Conservation (phyloP, 2,888 invertebrate genomes). For the Eremobia ochroleuca region DNA sequence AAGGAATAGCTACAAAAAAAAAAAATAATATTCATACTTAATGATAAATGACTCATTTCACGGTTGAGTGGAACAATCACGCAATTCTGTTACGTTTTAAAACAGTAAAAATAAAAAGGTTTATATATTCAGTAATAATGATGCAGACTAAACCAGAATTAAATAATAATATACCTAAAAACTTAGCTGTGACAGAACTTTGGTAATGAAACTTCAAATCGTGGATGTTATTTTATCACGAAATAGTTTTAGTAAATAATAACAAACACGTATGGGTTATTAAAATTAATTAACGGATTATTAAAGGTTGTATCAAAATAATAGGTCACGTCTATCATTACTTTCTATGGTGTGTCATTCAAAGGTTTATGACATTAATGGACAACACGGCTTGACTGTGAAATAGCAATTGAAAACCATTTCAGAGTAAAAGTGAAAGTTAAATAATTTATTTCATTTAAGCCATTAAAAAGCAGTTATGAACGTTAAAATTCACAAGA, state of each 20-base stretch:
- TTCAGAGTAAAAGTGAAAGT: neutral
- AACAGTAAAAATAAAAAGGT: neutral
- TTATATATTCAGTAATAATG: neutral
- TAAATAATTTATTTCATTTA: neutral
- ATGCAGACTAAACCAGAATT: neutral
- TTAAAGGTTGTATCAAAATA: constrained; percentile 12
- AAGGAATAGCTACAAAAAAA: neutral
- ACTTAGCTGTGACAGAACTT: neutral
- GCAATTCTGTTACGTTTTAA: neutral
- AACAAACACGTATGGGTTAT: neutral
- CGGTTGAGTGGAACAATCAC: neutral
- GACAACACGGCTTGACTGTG: neutral
- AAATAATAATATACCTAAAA: neutral
- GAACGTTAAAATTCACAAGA: neutral
- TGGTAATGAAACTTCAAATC: neutral
- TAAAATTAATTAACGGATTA: neutral
- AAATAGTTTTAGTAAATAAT: neutral
- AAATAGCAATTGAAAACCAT: neutral
- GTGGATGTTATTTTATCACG: neutral
- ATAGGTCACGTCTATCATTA: neutral
- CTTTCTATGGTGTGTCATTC: neutral
- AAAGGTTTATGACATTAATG: neutral
- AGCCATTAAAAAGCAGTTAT: neutral
- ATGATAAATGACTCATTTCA: neutral
- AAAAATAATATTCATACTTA: neutral